Evolutionary conservation across 2,797 vertebrate genomes (phyloP), one percentile per base, ranked within the genome.

Genomic region (Lophius americanus): DNA sequence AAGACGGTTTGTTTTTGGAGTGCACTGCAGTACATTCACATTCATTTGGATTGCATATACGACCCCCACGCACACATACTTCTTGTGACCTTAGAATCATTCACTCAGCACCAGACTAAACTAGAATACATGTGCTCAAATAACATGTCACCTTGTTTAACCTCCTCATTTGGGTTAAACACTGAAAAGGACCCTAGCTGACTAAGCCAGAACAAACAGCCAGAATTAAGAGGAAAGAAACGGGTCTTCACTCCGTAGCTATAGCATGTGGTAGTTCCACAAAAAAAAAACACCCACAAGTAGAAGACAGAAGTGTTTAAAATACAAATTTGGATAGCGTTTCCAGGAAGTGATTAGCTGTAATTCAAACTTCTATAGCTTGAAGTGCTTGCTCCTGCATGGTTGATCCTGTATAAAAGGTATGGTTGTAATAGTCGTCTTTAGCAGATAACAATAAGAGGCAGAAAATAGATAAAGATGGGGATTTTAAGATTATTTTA

Each of bases 111-210:
- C 60, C 78, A 74, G 48, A 60, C 78, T 67, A 64, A 73, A 73
- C 75, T 38, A 60, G 82, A 80, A 88, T 68, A 88, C 81, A 82
- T 87, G 87, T 85, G 68, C 88, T 90, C 88, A 89, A 89, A 90
- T 90, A 75, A 89, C 89, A 90, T 85, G 85, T 86, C 84, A 92
- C 89, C 90, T 90, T 78, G 71, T 73, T 82, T 90, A 89, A 91
- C 88, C 87, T 79, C 78, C 41, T 78, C 59, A 50, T 73, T 39
- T 68, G 62, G 74, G 58, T 76, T 51, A 66, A 76, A 65, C 53
- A 56, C 56, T 48, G 72, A 69, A 62, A 66, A 70, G 64, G 64
- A 66, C 61, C 60, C 47, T 1, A 44, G 68, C 71, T 73, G 61
- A 74, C 65, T 75, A 61, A 50, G 39, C 57, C 10, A 1, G 37